Conservation (phyloP, 2,113 vertebrate genomes). For the Sinocyclocheilus rhinocerous region DNA sequence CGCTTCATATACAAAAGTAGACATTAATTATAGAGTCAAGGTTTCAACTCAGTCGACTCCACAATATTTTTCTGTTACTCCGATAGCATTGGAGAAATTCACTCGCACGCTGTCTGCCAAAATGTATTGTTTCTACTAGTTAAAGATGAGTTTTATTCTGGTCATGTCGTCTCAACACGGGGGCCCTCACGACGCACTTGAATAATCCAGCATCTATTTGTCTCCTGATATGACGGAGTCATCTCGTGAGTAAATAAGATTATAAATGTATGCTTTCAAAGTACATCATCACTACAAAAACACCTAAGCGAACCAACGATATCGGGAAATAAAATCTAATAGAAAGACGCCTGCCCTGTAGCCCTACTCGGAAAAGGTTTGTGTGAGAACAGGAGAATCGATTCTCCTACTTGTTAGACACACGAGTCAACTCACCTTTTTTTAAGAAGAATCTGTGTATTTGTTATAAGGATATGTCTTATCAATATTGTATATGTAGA, state of each 20-base stretch:
- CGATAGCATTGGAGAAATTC: not conserved
- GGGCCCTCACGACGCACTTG: too few species aligned
- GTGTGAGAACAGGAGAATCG: not conserved
- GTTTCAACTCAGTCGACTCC: not conserved
- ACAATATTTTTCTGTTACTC: too few species aligned
- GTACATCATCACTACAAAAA: not conserved
- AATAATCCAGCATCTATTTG: not conserved
- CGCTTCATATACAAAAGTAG: too few species aligned
- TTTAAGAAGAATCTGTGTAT: not conserved
- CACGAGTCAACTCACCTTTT: not conserved
- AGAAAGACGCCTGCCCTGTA: too few species aligned
- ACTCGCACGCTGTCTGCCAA: not conserved
- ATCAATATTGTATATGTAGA: not conserved
- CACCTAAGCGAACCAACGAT: not conserved
- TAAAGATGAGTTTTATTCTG: too few species aligned
- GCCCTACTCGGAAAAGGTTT: not conserved
- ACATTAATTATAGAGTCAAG: not conserved
- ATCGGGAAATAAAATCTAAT: not conserved
- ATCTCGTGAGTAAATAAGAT: not conserved
- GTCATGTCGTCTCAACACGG: too few species aligned
- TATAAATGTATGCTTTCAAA: not conserved
- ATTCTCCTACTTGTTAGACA: not conserved
- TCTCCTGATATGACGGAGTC: not conserved
- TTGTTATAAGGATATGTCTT: not conserved
- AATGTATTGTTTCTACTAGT: too few species aligned